phyloP scores from a whole-genome alignment of 2,888 invertebrate species.

The Metacarcinus magister region DNA sequence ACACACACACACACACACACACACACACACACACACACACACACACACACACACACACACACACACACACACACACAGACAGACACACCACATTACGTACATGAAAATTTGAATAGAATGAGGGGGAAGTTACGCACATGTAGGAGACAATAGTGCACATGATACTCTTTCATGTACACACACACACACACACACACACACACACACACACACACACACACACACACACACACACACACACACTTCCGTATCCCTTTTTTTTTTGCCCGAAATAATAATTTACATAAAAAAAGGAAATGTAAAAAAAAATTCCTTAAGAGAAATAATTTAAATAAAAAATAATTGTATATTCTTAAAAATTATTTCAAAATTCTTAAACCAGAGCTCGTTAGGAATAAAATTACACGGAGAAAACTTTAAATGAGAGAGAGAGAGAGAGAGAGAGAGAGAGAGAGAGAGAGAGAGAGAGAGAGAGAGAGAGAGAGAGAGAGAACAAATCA shows the following conservation, averaged over 20 bases:
- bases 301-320: too few relatives aligned
- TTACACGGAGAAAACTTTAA: neutral
- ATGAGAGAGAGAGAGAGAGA: constrained; percentile 32
- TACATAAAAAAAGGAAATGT: neutral
- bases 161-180: constrained; percentile 15
- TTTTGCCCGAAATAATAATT: neutral
- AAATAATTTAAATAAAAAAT: too few relatives aligned
- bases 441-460: constrained; percentile 48
- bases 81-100: neutral
- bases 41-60: constrained; percentile 42
- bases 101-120: neutral
- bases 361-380: too few relatives aligned
- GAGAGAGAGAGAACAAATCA: constrained; percentile 48
- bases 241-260: neutral
- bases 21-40: constrained; percentile 59
- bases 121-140: neutral
- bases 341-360: neutral
- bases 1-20: constrained; percentile 56
- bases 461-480: constrained; percentile 48
- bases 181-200: constrained; percentile 52
- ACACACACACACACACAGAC: too few relatives aligned
- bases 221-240: too few relatives aligned
- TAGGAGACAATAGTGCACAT: neutral
- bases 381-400: neutral
- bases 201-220: neutral